phyloP scores from a whole-genome alignment of 2,888 invertebrate species.

The Clepsis dumicolana region DNA sequence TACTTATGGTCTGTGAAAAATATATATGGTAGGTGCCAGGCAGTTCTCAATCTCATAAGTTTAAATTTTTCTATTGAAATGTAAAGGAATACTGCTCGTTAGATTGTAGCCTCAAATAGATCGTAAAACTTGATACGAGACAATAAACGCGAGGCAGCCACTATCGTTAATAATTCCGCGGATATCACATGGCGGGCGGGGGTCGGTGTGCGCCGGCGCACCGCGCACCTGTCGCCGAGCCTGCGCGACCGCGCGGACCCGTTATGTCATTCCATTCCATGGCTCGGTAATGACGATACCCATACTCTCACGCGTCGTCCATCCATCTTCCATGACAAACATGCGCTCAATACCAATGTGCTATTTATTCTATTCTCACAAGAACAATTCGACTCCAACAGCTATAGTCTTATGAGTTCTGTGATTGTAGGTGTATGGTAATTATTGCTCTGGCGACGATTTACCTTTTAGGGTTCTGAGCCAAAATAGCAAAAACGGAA shows the following conservation, averaged over 20 bases:
- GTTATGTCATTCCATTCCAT: constrained; percentile 48
- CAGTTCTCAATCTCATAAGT: too few species aligned
- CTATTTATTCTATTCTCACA: constrained; percentile 44
- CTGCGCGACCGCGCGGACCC: constrained; percentile 42
- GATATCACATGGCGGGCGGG: constrained; percentile 42
- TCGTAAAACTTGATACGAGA: constrained; percentile 13
- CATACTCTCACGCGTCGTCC: constrained; percentile 75
- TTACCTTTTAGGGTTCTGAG: constrained; percentile 4
- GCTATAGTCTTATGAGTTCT: constrained; percentile 23
- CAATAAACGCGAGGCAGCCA: constrained; percentile 34
- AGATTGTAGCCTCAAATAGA: neutral
- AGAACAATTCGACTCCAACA: constrained; percentile 10
- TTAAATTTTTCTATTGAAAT: neutral
- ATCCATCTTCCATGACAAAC: constrained; percentile 60
- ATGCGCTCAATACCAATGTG: constrained; percentile 63
- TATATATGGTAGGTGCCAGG: too few species aligned
- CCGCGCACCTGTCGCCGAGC: constrained; percentile 39
- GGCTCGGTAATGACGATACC: constrained; percentile 46
- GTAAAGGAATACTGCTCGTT: neutral
- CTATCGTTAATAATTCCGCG: constrained; percentile 26
- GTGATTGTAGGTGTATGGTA: constrained; percentile 10
- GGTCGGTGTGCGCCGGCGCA: constrained; percentile 39
- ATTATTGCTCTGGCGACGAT: constrained; percentile 18
- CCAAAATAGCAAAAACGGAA: too few species aligned
- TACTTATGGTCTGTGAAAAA: too few species aligned